Percentiles rank a stretch among this genome's conserved stretches.
Evolutionary conservation across 2,888 invertebrate genomes (phyloP).

Genomic region (Anthophora plumipes): DNA sequence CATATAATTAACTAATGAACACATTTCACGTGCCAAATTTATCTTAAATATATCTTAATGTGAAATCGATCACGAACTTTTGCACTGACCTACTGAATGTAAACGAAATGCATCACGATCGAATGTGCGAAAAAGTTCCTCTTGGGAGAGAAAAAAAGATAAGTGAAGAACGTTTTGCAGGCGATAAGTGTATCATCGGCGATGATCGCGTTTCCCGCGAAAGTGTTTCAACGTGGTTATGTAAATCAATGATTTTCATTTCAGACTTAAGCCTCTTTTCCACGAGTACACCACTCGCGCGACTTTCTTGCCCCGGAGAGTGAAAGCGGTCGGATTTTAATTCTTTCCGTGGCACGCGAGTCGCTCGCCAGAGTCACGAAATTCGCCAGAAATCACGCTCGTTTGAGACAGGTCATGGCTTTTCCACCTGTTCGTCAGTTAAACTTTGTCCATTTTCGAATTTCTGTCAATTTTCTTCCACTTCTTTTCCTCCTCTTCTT

Average conservation of each 20-base stretch:
- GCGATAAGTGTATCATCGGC: background rate
- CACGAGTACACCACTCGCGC: background rate
- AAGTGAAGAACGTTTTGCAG: background rate
- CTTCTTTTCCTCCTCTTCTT: background rate
- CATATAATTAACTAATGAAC: no score
- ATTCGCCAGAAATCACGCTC: slow-evolving; percentile 38
- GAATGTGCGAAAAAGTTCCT: no score
- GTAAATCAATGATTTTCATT: slow-evolving; percentile 6
- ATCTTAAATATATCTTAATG: no score
- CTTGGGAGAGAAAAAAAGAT: no score
- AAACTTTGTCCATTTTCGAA: slow-evolving; percentile 20
- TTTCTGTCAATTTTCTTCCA: background rate
- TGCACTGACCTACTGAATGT: no score
- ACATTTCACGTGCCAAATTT: no score
- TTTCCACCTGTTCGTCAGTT: slow-evolving; percentile 43
- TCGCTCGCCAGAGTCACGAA: slow-evolving; percentile 2
- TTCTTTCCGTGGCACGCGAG: slow-evolving; percentile 16
- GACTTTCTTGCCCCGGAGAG: slow-evolving; percentile 26
- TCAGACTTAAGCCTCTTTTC: background rate
- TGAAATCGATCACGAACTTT: no score
- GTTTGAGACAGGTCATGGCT: slow-evolving; percentile 80
- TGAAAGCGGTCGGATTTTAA: slow-evolving; percentile 33
- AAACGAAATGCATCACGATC: background rate
- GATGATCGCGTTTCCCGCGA: slow-evolving; percentile 3
- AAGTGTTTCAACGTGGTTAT: slow-evolving; percentile 11